Conservation (phyloP, 2,113 vertebrate species). For the Bostrychus sinensis region DNA sequence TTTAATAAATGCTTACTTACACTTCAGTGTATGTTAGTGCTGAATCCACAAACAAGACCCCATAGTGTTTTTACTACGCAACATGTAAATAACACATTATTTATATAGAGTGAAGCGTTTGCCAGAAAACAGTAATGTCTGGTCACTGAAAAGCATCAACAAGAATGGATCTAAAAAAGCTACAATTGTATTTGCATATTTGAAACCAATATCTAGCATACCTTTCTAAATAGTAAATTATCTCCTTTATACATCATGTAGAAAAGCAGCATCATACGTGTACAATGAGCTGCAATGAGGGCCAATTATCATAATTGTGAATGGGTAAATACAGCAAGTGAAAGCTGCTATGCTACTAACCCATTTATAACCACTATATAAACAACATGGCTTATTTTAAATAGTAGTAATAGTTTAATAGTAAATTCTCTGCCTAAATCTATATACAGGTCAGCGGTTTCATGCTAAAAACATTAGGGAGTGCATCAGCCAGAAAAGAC, state of each 20-base stretch:
- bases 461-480: conserved; percentile 14
- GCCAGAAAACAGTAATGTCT: background rate
- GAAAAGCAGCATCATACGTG: background rate
- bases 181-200: background rate
- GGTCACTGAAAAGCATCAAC: background rate
- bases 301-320: background rate
- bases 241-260: background rate
- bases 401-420: too few species aligned
- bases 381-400: background rate
- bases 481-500: conserved; percentile 25
- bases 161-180: background rate
- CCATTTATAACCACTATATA: background rate
- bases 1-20: background rate
- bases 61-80: background rate
- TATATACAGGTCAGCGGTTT: conserved; percentile 22
- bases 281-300: conserved; percentile 1
- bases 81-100: background rate
- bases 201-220: background rate
- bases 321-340: background rate
- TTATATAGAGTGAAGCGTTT: background rate
- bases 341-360: background rate
- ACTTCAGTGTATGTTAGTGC: background rate
- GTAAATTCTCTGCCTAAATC: background rate
- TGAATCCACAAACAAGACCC: conserved; percentile 2
- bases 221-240: background rate